A percentile compares a stretch with the other conserved stretches of the same genome.
These are phyloP conservation scores for Tridacna gigas DNA, from an alignment of 2,888 invertebrate species.

Conservation along the genomic window DNA sequence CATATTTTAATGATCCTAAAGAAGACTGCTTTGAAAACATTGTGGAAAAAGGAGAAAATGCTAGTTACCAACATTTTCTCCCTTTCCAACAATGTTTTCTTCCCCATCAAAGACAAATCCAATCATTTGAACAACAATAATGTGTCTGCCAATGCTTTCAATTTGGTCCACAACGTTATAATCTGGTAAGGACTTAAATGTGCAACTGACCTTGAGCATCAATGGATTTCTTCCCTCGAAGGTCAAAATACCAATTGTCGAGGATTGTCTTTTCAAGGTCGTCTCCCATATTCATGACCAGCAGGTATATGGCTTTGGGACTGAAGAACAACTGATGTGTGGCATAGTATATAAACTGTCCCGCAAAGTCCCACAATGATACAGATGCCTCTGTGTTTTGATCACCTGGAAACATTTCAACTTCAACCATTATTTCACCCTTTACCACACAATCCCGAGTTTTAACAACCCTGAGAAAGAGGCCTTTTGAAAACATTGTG, in stretches of 20 bases:
- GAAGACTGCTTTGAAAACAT: too few species aligned
- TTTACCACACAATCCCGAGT: too few species aligned
- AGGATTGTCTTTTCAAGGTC: slow-evolving; percentile 39
- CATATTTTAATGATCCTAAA: too few species aligned
- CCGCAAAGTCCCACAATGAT: slow-evolving; percentile 62
- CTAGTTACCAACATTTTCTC: too few species aligned
- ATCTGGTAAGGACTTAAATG: background rate
- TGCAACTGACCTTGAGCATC: slow-evolving; percentile 44
- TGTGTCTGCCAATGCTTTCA: background rate
- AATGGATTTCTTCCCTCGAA: slow-evolving; percentile 37
- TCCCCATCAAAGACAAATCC: background rate
- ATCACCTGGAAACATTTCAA: slow-evolving; percentile 6
- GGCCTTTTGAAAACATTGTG: too few species aligned
- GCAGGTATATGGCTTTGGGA: slow-evolving; percentile 49
- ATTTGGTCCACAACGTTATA: background rate
- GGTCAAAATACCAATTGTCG: slow-evolving; percentile 54
- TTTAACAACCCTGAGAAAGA: too few species aligned
- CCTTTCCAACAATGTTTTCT: too few species aligned
- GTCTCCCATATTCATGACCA: slow-evolving; percentile 49
- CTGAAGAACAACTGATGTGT: slow-evolving; percentile 61
- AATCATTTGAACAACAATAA: background rate
- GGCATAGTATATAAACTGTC: slow-evolving; percentile 58
- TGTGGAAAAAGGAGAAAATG: too few species aligned
- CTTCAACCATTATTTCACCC: too few species aligned
- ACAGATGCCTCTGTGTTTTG: slow-evolving; percentile 36